Evolutionary conservation across 1,140 invertebrate genomes (phyloP).

Genomic region (Orchestia grillus): DNA sequence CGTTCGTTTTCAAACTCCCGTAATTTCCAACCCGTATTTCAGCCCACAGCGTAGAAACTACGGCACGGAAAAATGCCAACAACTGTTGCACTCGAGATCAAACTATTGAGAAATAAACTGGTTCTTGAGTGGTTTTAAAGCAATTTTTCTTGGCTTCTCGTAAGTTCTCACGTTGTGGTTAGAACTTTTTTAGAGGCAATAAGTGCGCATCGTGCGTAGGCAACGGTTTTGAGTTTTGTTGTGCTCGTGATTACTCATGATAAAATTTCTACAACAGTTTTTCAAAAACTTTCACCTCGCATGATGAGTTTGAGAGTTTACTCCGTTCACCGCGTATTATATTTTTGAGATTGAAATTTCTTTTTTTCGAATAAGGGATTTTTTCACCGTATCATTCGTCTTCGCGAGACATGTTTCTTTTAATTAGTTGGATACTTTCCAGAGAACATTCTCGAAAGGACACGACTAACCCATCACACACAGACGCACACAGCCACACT

Average conservation of each 20-base stretch:
- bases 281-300: neutral
- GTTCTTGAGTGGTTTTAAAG: too few relatives aligned
- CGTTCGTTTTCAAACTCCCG: too few relatives aligned
- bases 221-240: neutral
- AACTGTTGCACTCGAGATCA: neutral
- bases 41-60: too few relatives aligned
- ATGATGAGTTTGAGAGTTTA: neutral
- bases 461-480: neutral
- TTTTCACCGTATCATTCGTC: neutral
- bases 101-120: too few relatives aligned
- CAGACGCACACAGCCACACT: neutral
- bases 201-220: neutral
- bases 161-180: neutral
- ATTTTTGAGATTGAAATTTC: neutral
- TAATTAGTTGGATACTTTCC: neutral
- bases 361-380: neutral
- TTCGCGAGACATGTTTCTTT: neutral
- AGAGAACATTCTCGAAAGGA: neutral
- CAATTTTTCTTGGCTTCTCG: neutral
- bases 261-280: neutral
- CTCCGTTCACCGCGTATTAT: neutral
- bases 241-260: neutral
- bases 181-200: neutral
- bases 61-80: neutral
- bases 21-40: too few relatives aligned